Evolutionary conservation across 2,888 invertebrate species (phyloP), one percentile per base, ranked within the genome.

Genomic region (Adineta ricciae): DNA sequence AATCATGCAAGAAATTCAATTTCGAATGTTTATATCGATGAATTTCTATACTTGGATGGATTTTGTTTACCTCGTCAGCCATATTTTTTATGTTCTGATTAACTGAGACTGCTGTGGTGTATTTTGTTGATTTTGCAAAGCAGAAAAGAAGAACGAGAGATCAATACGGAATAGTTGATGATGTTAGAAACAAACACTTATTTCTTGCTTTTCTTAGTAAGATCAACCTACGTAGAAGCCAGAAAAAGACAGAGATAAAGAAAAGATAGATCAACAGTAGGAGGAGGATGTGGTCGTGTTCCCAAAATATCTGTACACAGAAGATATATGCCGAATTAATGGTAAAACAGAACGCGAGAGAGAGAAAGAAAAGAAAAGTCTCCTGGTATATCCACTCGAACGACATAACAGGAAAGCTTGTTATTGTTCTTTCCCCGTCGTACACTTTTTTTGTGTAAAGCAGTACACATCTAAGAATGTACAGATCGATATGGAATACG

Each of bases 11-110:
- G 8, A 46, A 46, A 46, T 64, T 64, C 7, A 32, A 64, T 16
- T 11, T 64, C 27, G 1, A 2, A n/a, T 56, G 11, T 56, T n/a
- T 64, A 32, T 64, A 32, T 32, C 32, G 64, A 27, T 32, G 32
- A 64, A 19, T 64, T 14, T n/a, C n/a, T n/a, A n/a, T n/a, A n/a
- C n/a, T n/a, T n/a, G n/a, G n/a, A n/a, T n/a, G n/a, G 32, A 32
- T 8, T 36, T 64, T 32, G 19, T 64, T 3, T 78, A 78, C 78
- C 78, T 78, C 78, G 78, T 78, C 78, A 78, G 78, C 78, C 78
- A 78, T 78, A 46, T 46, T 46, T 78, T 78, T 78, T 19, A 0
- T 21, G 32, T 64, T 78, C 41, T 11, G 24, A 24, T 41, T 78
- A 78, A 78, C 41, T 78, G 41, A 78, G 24, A 78, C 24, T 78